Evolutionary conservation across 2,113 vertebrate species (phyloP).

Genomic region (Eulemur rufifrons): DNA sequence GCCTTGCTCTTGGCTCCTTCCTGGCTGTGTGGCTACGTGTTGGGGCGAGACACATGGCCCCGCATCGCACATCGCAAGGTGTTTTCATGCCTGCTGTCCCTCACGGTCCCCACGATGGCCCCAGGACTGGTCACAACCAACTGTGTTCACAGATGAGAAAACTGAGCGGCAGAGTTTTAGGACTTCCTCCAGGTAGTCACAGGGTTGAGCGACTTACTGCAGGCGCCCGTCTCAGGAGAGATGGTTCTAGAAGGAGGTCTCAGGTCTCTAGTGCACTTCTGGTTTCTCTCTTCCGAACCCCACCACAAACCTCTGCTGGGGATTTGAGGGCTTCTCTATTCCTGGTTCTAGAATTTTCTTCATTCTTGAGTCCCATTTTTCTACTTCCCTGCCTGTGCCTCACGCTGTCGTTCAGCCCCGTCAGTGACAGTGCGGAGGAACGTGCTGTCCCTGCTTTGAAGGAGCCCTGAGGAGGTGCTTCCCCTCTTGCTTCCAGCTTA

Average conservation of each 20-base stretch:
- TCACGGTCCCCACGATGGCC: accelerated
- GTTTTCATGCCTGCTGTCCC: too few species aligned
- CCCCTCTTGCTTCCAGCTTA: neutral
- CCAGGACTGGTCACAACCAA: accelerated
- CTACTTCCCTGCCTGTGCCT: accelerated
- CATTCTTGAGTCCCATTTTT: neutral
- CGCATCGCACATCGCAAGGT: accelerated
- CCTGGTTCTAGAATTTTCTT: neutral
- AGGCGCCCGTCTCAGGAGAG: neutral
- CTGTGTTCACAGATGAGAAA: neutral
- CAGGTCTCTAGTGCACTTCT: neutral
- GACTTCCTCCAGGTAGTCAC: neutral
- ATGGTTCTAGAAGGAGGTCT: neutral
- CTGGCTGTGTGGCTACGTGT: neutral
- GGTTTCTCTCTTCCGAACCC: neutral
- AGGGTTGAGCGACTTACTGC: neutral
- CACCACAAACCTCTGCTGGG: neutral
- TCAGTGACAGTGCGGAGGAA: neutral
- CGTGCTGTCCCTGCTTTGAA: neutral
- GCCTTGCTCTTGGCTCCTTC: neutral
- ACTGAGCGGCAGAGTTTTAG: neutral
- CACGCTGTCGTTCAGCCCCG: neutral
- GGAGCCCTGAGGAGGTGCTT: neutral
- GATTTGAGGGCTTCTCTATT: neutral
- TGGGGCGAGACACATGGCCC: accelerated